These are phyloP conservation scores for Microcebus tavaratra DNA, from an alignment of 2,113 vertebrate species.

Conservation along the genomic window DNA sequence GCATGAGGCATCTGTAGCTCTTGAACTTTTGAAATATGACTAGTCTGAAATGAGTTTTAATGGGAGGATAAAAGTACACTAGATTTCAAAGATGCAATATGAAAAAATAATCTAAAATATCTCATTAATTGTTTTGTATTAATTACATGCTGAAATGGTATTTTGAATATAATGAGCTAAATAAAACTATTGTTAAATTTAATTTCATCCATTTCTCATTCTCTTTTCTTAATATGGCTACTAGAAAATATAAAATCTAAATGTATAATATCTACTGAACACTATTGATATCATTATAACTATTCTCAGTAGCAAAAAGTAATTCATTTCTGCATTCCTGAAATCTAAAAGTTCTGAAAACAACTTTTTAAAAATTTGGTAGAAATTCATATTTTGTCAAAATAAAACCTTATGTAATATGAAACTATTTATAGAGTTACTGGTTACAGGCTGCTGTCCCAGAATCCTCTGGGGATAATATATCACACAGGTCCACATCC, in stretches of 20 bases:
- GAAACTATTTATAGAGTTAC: background rate
- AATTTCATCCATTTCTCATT: background rate
- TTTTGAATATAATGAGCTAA: background rate
- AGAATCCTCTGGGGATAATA: background rate
- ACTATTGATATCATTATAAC: background rate
- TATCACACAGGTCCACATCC: background rate
- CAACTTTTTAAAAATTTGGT: background rate
- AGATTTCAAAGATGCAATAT: background rate
- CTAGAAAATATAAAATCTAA: background rate
- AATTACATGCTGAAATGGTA: background rate
- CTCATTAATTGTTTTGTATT: background rate
- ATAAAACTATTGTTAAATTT: background rate
- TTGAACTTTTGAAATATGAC: background rate
- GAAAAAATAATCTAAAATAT: background rate
- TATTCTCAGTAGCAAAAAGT: background rate
- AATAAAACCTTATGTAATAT: background rate
- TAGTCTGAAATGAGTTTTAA: background rate
- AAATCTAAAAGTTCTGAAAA: background rate
- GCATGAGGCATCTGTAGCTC: background rate
- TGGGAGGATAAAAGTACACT: background rate
- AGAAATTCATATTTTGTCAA: background rate
- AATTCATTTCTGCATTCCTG: background rate
- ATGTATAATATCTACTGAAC: background rate
- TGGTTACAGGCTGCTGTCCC: background rate
- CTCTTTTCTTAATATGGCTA: background rate